Percentiles rank a stretch among this genome's conserved stretches.
Evolutionary conservation across 2,113 vertebrate species (phyloP).

Genomic region (Ia io): DNA sequence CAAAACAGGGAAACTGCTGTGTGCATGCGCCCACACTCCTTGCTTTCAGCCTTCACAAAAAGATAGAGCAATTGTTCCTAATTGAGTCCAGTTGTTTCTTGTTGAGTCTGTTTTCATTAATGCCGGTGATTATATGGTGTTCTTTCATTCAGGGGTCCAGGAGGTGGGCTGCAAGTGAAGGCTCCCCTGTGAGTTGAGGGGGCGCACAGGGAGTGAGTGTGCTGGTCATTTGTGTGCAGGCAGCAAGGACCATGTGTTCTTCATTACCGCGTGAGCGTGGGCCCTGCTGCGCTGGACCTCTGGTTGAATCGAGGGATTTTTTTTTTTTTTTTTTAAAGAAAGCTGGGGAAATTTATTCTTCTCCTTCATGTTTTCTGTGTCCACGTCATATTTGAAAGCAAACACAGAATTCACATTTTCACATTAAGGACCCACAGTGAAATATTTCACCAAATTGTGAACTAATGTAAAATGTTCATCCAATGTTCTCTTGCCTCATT

Average conservation of each 20-base stretch:
- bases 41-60: neutral
- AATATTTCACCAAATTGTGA: neutral
- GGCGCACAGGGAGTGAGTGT: neutral
- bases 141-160: neutral
- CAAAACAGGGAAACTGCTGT: neutral
- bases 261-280: neutral
- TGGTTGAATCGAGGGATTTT: neutral
- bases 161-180: neutral
- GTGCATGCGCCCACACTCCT: neutral
- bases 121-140: neutral
- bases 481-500: neutral
- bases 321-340: neutral
- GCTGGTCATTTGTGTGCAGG: neutral
- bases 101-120: neutral
- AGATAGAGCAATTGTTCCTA: neutral
- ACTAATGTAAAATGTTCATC: neutral
- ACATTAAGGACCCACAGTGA: neutral
- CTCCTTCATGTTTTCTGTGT: neutral
- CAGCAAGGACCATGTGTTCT: conserved; percentile 52
- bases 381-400: neutral
- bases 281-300: neutral
- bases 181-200: neutral
- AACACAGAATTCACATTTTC: neutral
- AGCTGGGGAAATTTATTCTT: neutral
- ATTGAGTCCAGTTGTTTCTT: neutral